phyloP scores from a whole-genome alignment of 2,797 vertebrate species.

The Borostomias antarcticus region DNA sequence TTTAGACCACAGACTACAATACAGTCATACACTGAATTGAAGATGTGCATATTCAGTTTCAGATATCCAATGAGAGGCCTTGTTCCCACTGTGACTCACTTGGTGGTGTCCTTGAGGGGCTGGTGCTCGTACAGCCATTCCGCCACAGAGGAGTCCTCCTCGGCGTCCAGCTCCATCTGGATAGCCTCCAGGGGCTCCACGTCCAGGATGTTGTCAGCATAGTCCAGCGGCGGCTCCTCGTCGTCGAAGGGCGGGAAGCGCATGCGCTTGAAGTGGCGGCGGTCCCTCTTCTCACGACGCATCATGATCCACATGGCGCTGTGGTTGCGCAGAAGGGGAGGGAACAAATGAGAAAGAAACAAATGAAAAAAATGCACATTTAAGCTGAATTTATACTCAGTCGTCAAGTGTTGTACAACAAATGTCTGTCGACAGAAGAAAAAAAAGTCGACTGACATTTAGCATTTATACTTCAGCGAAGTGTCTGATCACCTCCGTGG shows the following conservation, averaged over 20 bases:
- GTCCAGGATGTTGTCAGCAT: slow-evolving; percentile 98
- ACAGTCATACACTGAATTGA: too few species aligned
- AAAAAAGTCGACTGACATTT: too few species aligned
- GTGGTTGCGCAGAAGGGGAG: background rate
- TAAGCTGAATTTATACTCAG: too few species aligned
- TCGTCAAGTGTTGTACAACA: too few species aligned
- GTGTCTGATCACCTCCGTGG: too few species aligned
- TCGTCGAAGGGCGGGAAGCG: slow-evolving; percentile 98
- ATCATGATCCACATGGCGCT: slow-evolving; percentile 99
- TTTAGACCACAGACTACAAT: too few species aligned
- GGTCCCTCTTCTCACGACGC: slow-evolving; percentile 96
- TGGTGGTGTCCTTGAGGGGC: slow-evolving; percentile 90
- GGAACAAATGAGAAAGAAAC: background rate
- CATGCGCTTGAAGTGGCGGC: slow-evolving; percentile 98
- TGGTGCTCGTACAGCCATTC: slow-evolving; percentile 99
- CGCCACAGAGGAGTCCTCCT: slow-evolving; percentile 89
- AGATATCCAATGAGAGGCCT: background rate
- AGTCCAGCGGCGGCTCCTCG: slow-evolving; percentile 96
- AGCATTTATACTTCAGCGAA: too few species aligned
- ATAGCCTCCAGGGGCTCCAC: slow-evolving; percentile 98
- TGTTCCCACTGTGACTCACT: slow-evolving; percentile 71
- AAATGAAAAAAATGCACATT: too few species aligned
- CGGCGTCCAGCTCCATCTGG: slow-evolving; percentile 94
- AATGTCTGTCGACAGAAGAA: too few species aligned
- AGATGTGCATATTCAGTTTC: background rate